These are phyloP conservation scores for Kuschelorhynchus macadamiae DNA, from an alignment of 2,888 invertebrate species.

Conservation along the genomic window DNA sequence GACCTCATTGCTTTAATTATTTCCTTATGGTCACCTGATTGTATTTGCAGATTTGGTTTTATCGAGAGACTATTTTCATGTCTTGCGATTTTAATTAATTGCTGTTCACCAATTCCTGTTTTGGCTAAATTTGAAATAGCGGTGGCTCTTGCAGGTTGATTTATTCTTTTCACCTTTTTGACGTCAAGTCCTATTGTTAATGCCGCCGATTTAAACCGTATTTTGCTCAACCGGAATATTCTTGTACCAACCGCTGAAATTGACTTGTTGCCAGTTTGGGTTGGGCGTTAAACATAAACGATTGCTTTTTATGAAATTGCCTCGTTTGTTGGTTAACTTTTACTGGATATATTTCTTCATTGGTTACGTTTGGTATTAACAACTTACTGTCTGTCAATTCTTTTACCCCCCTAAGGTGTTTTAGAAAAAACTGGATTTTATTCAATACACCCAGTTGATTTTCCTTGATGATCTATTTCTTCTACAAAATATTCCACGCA, in stretches of 20 bases:
- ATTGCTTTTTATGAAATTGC: too few relatives aligned
- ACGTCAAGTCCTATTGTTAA: too few relatives aligned
- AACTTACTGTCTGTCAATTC: too few relatives aligned
- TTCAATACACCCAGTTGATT: conserved; percentile 13
- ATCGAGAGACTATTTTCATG: too few relatives aligned
- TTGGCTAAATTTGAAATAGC: conserved; percentile 1
- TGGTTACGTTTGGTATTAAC: too few relatives aligned
- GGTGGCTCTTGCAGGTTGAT: conserved; percentile 2
- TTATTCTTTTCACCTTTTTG: background rate
- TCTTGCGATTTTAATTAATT: too few relatives aligned
- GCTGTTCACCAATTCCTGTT: background rate
- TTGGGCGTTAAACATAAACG: background rate
- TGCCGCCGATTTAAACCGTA: conserved; percentile 2
- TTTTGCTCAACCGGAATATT: background rate
- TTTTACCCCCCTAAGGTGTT: too few relatives aligned
- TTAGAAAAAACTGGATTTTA: background rate
- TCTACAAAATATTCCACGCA: conserved; percentile 27
- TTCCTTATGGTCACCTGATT: too few relatives aligned
- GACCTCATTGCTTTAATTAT: too few relatives aligned
- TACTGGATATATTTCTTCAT: too few relatives aligned
- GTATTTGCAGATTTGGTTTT: too few relatives aligned
- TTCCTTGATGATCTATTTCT: conserved; percentile 18
- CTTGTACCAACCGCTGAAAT: conserved; percentile 1
- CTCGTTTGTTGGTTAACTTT: too few relatives aligned
- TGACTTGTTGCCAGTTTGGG: background rate